phyloP scores from a whole-genome alignment of 2,888 invertebrate species.

The Drosophila lutescens region DNA sequence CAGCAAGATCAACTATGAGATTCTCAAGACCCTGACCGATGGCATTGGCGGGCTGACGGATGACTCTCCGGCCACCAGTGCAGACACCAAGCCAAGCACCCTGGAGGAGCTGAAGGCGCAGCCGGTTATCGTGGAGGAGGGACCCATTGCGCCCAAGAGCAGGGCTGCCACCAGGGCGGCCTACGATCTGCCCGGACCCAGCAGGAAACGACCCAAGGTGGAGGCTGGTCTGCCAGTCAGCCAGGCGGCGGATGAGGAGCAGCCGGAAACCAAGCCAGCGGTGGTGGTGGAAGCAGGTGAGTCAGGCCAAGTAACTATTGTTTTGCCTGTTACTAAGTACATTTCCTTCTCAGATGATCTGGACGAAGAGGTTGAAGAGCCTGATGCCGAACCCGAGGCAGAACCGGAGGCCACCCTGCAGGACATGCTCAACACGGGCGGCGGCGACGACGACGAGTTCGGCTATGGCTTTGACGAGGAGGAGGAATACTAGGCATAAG shows the following conservation, averaged over 20 bases:
- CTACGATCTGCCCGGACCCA: conserved; percentile 75
- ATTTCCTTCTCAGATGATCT: conserved; percentile 67
- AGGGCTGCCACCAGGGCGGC: conserved; percentile 64
- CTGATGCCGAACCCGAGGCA: conserved; percentile 83
- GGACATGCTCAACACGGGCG: conserved; percentile 86
- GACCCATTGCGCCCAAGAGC: conserved; percentile 56
- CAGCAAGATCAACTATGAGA: conserved; percentile 98
- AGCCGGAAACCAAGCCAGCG: conserved; percentile 52
- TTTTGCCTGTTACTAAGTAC: not conserved
- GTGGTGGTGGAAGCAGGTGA: conserved; percentile 75
- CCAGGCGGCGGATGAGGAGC: conserved; percentile 57
- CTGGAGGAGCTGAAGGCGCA: conserved; percentile 56
- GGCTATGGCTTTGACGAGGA: conserved; percentile 90
- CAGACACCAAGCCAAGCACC: conserved; percentile 43
- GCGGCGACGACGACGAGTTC: conserved; percentile 87
- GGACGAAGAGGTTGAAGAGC: conserved; percentile 83
- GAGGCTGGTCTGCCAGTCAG: conserved; percentile 77
- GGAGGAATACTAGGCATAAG: conserved; percentile 84
- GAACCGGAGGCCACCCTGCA: conserved; percentile 86
- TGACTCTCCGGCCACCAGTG: conserved; percentile 20
- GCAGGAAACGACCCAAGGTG: conserved; percentile 73
- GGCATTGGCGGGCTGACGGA: conserved; percentile 51
- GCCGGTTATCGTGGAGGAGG: conserved; percentile 67
- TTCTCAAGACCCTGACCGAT: conserved; percentile 90
- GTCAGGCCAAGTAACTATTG: not conserved